phyloP scores from a whole-genome alignment of 2,888 invertebrate genomes.

The Chalcosyrphus nemorum region DNA sequence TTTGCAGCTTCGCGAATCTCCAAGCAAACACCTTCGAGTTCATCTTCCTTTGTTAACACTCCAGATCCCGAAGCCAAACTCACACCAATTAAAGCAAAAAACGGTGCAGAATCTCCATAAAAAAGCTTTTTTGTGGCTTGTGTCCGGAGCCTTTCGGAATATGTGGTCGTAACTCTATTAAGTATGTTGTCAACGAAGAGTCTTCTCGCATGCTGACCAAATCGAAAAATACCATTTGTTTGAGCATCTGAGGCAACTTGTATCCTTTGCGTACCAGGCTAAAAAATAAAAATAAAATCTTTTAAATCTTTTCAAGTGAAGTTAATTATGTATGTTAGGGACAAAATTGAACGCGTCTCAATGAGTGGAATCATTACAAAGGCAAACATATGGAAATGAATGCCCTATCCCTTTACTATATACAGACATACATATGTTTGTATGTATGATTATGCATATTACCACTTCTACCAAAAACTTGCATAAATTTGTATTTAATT shows the following conservation, averaged over 20 bases:
- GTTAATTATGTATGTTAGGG: no score
- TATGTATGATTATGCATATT: no score
- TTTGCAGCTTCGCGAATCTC: conserved; percentile 86
- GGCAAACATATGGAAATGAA: no score
- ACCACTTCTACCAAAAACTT: no score
- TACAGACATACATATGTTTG: no score
- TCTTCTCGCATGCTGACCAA: conserved; percentile 85
- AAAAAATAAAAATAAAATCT: neutral
- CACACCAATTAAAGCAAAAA: conserved; percentile 88
- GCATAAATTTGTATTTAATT: no score
- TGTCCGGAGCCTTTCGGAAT: conserved; percentile 85
- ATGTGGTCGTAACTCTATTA: conserved; percentile 86
- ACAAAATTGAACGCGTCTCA: no score
- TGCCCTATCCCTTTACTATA: no score
- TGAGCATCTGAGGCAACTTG: conserved; percentile 49
- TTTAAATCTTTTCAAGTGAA: neutral
- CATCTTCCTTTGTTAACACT: conserved; percentile 89
- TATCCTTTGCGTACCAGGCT: conserved; percentile 57
- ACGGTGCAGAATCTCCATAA: conserved; percentile 88
- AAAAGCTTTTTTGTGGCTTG: conserved; percentile 86
- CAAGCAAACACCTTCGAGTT: conserved; percentile 89
- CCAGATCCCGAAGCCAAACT: conserved; percentile 89
- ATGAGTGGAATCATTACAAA: no score
- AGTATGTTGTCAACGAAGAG: conserved; percentile 88
- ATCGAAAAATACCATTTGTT: conserved; percentile 82